Percentiles rank a stretch among this genome's conserved stretches.
These are phyloP conservation scores for Psylliodes chrysocephalus DNA, from an alignment of 2,888 invertebrate species.

Conservation along the genomic window DNA sequence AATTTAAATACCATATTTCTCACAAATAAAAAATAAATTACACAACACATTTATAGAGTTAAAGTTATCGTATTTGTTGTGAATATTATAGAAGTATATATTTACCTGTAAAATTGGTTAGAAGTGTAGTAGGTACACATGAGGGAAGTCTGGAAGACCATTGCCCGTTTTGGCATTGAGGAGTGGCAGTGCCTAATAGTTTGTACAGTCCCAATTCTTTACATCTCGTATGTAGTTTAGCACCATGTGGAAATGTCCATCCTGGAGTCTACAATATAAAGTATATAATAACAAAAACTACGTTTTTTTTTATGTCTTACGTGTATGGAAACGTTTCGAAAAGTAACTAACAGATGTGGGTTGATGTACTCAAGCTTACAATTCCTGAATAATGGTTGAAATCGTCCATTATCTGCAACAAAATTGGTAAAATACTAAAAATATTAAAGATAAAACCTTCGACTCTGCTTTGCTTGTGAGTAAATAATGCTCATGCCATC, in stretches of 20 bases:
- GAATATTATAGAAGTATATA: background rate
- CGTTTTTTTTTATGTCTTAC: slow-evolving; percentile 65
- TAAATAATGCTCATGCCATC: no score
- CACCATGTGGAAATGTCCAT: slow-evolving; percentile 81
- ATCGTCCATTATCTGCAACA: slow-evolving; percentile 75
- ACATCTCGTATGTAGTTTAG: slow-evolving; percentile 80
- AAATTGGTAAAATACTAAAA: no score
- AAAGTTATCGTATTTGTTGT: no score
- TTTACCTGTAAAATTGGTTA: slow-evolving; percentile 86
- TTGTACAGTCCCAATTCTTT: slow-evolving; percentile 86
- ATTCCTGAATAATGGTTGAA: slow-evolving; percentile 80
- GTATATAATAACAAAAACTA: background rate
- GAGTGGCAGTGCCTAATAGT: slow-evolving; percentile 79
- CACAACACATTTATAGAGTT: no score
- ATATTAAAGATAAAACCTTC: background rate
- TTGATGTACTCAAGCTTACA: slow-evolving; percentile 77
- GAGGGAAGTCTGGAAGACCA: slow-evolving; percentile 84
- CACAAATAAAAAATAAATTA: no score
- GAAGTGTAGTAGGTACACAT: slow-evolving; percentile 85
- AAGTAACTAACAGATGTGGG: slow-evolving; percentile 76
- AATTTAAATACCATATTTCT: no score
- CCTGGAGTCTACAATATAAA: slow-evolving; percentile 66
- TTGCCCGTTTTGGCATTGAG: slow-evolving; percentile 83
- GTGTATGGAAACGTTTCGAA: slow-evolving; percentile 77
- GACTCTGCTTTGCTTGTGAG: no score